Conservation (phyloP, 2,888 invertebrate genomes). For the Miltochrista miniata region DNA sequence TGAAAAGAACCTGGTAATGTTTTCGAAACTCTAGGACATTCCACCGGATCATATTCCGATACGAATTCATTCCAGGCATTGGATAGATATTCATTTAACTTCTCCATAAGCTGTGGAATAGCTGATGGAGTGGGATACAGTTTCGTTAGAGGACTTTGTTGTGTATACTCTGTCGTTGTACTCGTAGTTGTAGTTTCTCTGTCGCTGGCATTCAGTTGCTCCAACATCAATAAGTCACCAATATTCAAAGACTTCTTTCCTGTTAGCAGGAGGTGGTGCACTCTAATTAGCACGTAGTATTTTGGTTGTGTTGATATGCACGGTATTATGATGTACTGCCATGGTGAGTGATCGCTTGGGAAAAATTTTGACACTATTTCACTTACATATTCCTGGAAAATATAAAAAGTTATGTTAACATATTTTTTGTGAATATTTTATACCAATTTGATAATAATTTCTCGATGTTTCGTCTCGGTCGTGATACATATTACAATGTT, state of each 20-base stretch:
- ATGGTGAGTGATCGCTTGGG: constrained; percentile 88
- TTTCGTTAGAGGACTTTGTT: constrained; percentile 76
- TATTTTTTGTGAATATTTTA: too few species aligned
- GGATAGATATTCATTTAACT: constrained; percentile 86
- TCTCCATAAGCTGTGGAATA: constrained; percentile 86
- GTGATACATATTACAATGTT: too few species aligned
- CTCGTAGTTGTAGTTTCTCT: constrained; percentile 54
- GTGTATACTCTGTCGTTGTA: constrained; percentile 39
- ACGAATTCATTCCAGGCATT: constrained; percentile 93
- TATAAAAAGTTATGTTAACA: too few species aligned
- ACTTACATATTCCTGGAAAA: constrained; percentile 88
- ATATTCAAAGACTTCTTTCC: constrained; percentile 88
- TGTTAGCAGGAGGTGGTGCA: constrained; percentile 90
- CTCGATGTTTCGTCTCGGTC: too few species aligned
- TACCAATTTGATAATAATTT: too few species aligned
- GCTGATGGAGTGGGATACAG: constrained; percentile 85
- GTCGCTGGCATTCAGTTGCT: constrained; percentile 64
- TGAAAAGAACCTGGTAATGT: constrained; percentile 83
- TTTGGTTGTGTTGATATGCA: constrained; percentile 76
- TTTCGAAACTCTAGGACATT: constrained; percentile 86
- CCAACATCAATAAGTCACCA: constrained; percentile 89
- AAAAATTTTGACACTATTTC: constrained; percentile 91
- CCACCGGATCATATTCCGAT: constrained; percentile 90
- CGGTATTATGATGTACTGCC: constrained; percentile 92
- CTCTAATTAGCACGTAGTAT: constrained; percentile 88